Conservation (phyloP, 2,888 invertebrate species). For the Pyrochroa serraticornis region DNA sequence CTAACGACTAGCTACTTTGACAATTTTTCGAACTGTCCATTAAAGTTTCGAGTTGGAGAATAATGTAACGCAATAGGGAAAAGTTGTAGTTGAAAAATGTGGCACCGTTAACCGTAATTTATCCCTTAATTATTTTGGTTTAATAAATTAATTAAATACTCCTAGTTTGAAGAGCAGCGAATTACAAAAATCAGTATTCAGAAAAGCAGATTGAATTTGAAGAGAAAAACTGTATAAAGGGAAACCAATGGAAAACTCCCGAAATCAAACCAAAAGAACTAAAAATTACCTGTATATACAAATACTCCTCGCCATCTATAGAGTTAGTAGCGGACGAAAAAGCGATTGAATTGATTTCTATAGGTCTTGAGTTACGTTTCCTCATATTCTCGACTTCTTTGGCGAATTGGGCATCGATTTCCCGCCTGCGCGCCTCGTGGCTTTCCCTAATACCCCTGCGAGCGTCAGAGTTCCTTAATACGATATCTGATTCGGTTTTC, state of each 20-base stretch:
- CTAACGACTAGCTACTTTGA: no score
- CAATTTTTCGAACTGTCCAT: no score
- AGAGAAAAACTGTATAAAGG: background rate
- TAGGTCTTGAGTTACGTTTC: constrained; percentile 59
- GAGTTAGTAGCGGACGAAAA: constrained; percentile 51
- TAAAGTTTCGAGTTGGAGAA: no score
- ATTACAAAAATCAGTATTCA: constrained; percentile 27
- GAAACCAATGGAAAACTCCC: constrained; percentile 33
- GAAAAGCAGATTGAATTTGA: background rate
- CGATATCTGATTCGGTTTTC: constrained; percentile 89
- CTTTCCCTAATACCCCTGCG: constrained; percentile 60
- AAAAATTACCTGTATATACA: constrained; percentile 57
- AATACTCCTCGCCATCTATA: constrained; percentile 56
- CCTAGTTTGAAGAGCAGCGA: background rate
- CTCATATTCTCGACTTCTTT: constrained; percentile 57
- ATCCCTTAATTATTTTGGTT: no score
- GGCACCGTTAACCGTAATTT: no score
- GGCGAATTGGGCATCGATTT: constrained; percentile 58
- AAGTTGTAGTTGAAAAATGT: no score
- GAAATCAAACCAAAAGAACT: constrained; percentile 37
- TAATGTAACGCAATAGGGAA: no score
- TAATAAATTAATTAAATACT: no score
- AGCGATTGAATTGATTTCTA: constrained; percentile 53
- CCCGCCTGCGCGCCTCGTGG: constrained; percentile 58
- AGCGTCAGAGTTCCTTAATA: constrained; percentile 69